Evolutionary conservation across 2,797 vertebrate species (phyloP).

Genomic region (Liasis olivaceus): DNA sequence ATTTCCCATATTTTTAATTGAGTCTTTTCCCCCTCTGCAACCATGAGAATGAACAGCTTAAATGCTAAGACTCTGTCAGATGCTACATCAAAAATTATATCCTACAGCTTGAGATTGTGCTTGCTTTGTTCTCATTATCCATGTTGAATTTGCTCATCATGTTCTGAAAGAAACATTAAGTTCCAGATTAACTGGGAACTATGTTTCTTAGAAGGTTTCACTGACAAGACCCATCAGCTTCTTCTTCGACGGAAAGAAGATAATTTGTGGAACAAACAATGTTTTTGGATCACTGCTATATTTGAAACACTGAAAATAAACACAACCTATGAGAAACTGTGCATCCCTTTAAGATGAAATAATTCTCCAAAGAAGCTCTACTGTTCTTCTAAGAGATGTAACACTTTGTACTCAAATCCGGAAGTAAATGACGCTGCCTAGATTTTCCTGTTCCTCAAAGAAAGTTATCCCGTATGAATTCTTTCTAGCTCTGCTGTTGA

Average conservation of each 20-base stretch:
- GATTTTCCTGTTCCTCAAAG: conserved; percentile 4
- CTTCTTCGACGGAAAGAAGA: background rate
- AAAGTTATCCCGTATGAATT: background rate
- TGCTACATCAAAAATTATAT: background rate
- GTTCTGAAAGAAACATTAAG: background rate
- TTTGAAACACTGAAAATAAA: conserved; percentile 40
- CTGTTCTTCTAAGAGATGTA: background rate
- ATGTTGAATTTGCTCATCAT: background rate
- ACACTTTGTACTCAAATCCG: conserved; percentile 17
- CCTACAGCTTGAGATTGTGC: background rate
- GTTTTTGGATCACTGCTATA: background rate
- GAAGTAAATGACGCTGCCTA: background rate
- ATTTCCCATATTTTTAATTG: background rate
- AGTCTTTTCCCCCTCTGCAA: background rate
- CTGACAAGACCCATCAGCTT: conserved; percentile 16
- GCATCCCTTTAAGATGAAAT: conserved; percentile 28
- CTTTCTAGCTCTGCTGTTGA: background rate
- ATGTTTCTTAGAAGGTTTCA: background rate
- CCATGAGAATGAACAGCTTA: background rate
- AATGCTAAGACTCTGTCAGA: background rate
- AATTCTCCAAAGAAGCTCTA: conserved; percentile 19
- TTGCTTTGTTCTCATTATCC: background rate
- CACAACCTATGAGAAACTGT: conserved; percentile 26
- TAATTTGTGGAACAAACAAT: conserved; percentile 13
- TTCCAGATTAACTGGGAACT: background rate